A percentile compares a stretch with the other conserved stretches of the same genome.
Conservation (phyloP, 2,113 vertebrate species). For the Catagonus wagneri region DNA sequence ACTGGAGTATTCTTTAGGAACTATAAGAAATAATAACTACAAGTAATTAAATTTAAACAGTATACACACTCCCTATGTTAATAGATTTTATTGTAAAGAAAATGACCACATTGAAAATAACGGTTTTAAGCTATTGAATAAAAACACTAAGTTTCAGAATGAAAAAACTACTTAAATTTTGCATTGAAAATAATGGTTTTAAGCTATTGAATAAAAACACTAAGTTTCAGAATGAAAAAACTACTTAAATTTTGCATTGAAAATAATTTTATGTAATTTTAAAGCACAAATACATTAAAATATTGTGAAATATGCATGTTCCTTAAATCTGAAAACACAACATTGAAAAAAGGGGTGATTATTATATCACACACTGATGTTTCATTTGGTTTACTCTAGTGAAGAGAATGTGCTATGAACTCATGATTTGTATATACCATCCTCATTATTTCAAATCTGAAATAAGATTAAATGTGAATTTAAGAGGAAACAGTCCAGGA, state of each 20-base stretch:
- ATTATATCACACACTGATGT: neutral
- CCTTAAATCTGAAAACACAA: neutral
- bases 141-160: neutral
- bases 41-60: constrained; percentile 58
- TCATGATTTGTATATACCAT: neutral
- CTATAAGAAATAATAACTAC: constrained; percentile 25
- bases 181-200: constrained; percentile 11
- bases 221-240: neutral
- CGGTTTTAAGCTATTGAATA: neutral
- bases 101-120: neutral
- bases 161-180: constrained; percentile 27
- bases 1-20: neutral
- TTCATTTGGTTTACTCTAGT: neutral
- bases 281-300: constrained; percentile 23
- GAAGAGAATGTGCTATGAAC: neutral
- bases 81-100: constrained; percentile 42
- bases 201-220: too few species aligned
- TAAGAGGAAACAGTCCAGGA: neutral
- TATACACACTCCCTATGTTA: neutral
- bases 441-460: neutral
- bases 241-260: constrained; percentile 6
- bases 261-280: constrained; percentile 22
- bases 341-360: neutral
- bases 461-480: constrained; percentile 26
- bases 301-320: neutral